Evolutionary conservation across 2,888 invertebrate genomes (phyloP).

Genomic region (Spialia ferax): DNA sequence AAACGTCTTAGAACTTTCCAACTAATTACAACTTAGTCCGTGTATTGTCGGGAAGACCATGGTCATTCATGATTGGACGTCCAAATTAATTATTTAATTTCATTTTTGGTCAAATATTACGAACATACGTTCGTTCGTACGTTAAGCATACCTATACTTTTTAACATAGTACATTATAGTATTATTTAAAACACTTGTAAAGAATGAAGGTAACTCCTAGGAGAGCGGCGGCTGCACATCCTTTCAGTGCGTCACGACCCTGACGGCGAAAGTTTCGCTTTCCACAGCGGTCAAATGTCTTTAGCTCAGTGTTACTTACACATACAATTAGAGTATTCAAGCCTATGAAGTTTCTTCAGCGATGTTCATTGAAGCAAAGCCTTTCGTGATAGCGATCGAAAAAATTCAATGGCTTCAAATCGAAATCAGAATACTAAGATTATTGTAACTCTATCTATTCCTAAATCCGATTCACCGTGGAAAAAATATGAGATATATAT

Average conservation of each 20-base stretch:
- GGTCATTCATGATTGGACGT: too few relatives aligned
- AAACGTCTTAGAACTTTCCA: too few relatives aligned
- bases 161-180: too few relatives aligned
- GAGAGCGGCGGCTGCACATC: conserved; percentile 40
- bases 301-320: conserved; percentile 20
- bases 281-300: conserved; percentile 55
- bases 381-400: too few relatives aligned
- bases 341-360: background rate
- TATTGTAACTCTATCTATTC: background rate
- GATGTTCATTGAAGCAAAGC: background rate
- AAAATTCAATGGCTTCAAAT: background rate
- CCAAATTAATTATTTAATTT: too few relatives aligned
- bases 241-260: conserved; percentile 49
- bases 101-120: too few relatives aligned
- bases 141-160: too few relatives aligned
- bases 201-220: background rate
- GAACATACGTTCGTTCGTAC: too few relatives aligned
- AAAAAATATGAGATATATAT: background rate
- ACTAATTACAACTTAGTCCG: too few relatives aligned
- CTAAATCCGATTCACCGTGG: background rate
- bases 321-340: conserved; percentile 12
- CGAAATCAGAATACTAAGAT: background rate
- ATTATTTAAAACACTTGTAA: background rate
- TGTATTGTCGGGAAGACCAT: too few relatives aligned
- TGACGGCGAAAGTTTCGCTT: conserved; percentile 66